phyloP scores from a whole-genome alignment of 1,140 invertebrate genomes.

The Galendromus occidentalis region DNA sequence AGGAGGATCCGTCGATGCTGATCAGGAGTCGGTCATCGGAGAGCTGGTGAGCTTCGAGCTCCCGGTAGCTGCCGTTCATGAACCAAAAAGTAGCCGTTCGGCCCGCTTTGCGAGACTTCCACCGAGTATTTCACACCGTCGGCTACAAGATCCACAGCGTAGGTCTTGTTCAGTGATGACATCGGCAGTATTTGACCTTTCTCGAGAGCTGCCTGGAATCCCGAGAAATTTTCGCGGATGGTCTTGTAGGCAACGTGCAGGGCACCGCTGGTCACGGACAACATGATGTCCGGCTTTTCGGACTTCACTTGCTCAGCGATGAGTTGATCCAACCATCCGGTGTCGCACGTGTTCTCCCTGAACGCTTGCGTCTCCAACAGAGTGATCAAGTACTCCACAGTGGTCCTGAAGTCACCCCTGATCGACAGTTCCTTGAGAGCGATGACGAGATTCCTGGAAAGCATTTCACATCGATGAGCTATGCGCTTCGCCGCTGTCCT shows the following conservation, averaged over 20 bases:
- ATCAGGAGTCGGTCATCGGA: conserved; percentile 74
- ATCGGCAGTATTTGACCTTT: conserved; percentile 86
- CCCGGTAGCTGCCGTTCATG: conserved; percentile 81
- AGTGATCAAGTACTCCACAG: conserved; percentile 92
- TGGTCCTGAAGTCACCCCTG: conserved; percentile 91
- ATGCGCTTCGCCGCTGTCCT: not conserved
- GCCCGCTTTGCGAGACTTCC: conserved; percentile 53
- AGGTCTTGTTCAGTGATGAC: conserved; percentile 65
- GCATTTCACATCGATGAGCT: not conserved
- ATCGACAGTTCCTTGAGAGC: conserved; percentile 93
- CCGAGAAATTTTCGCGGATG: conserved; percentile 52
- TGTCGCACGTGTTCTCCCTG: conserved; percentile 73
- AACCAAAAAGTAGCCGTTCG: conserved; percentile 73
- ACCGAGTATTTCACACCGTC: conserved; percentile 77
- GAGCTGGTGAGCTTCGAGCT: conserved; percentile 76
- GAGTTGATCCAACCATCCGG: conserved; percentile 86
- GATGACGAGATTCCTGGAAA: conserved; percentile 62
- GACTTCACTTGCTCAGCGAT: conserved; percentile 79
- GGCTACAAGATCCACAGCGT: conserved; percentile 80
- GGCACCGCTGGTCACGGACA: conserved; percentile 80
- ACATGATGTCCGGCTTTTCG: conserved; percentile 79
- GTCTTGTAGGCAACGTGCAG: conserved; percentile 81
- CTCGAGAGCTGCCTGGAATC: conserved; percentile 79
- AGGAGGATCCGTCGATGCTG: conserved; percentile 74
- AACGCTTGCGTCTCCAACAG: conserved; percentile 80